Conservation (phyloP, 2,797 vertebrate genomes). For the Epinephelus malabaricus region DNA sequence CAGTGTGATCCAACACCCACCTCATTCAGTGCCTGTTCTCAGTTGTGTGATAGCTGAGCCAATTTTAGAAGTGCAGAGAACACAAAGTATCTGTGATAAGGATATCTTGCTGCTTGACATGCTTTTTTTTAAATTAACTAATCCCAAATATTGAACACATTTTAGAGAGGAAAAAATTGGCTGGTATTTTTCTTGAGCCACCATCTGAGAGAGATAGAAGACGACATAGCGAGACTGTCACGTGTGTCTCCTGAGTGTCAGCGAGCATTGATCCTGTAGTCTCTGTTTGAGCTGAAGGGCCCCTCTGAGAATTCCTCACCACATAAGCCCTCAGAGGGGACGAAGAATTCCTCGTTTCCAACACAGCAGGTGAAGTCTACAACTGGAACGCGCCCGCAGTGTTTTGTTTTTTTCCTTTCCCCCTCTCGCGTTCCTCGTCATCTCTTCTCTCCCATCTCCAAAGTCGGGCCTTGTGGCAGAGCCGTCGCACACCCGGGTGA, state of each 20-base stretch:
- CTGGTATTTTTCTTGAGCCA: slow-evolving; percentile 15
- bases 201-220: slow-evolving; percentile 26
- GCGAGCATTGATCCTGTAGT: slow-evolving; percentile 48
- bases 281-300: slow-evolving; percentile 43
- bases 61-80: slow-evolving; percentile 68
- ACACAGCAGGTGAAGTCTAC: slow-evolving; percentile 64
- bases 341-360: slow-evolving; percentile 56
- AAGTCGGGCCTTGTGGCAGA: slow-evolving; percentile 63
- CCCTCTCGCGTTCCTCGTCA: not conserved
- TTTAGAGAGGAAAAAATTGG: slow-evolving; percentile 39
- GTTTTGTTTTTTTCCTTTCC: not conserved
- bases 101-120: slow-evolving; percentile 74
- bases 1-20: slow-evolving; percentile 67
- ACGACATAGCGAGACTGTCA: slow-evolving; percentile 20
- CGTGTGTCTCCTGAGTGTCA: slow-evolving; percentile 24
- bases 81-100: slow-evolving; percentile 62
- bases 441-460: slow-evolving; percentile 62
- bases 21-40: slow-evolving; percentile 80
- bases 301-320: slow-evolving; percentile 57
- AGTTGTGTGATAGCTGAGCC: slow-evolving; percentile 73
- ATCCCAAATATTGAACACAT: slow-evolving; percentile 62
- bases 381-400: slow-evolving; percentile 32
- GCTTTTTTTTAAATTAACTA: slow-evolving; percentile 20
- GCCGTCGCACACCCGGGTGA: slow-evolving; percentile 28
- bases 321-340: slow-evolving; percentile 45